Base-by-base conservation (phyloP, 2,797 vertebrate genomes). In the Enteromius trimaculatus region DNA sequence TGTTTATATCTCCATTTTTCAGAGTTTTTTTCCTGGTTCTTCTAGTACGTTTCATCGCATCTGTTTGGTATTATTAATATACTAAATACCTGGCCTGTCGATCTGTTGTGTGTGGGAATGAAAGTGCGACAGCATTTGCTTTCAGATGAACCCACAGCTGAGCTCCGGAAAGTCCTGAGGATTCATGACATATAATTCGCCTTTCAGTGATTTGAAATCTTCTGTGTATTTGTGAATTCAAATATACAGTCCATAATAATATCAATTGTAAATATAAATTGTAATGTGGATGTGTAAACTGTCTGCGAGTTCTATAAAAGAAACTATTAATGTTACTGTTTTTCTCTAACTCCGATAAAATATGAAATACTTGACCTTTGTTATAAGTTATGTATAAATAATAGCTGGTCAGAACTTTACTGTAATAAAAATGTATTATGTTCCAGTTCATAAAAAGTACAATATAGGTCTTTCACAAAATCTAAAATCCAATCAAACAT, bases 81-180 rank as follows among this genome's bases (percentile, higher is more conserved):
- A 42, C 11, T 3, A 42, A 42, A 42, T 42, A 42, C 42, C 42
- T 42, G 10, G 16, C n/a, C 8, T 31, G 47, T 76, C 47, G 8
- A 64, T 31, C 16, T 60, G 78, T 23, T 82, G 23, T 34, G 17
- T 23, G 23, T 29, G n/a, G 6, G 37, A 82, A 68, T 55, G 29
- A 74, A 74, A 74, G 69, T 44, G 55, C 7, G 0, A 66, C 11
- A 34, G 26, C 9, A 0, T 70, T 37, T 69, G 19, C 51, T 23
- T 19, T 26, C 31, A 51, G 26, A 8, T 3, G 60, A 68, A 17
- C 72, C 60, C 23, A 76, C 31, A 29, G 17, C 51, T 60, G 79
- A 31, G 6, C 29, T n/a, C 21, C 23, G 81, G 74, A 69, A 77
- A 77, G 49, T 83, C 51, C 81, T 34, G 23, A 1, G 23, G 21